Evolutionary conservation across 2,113 vertebrate species (phyloP), one percentile per base, ranked within the genome.

Genomic region (Epinephelus lanceolatus): DNA sequence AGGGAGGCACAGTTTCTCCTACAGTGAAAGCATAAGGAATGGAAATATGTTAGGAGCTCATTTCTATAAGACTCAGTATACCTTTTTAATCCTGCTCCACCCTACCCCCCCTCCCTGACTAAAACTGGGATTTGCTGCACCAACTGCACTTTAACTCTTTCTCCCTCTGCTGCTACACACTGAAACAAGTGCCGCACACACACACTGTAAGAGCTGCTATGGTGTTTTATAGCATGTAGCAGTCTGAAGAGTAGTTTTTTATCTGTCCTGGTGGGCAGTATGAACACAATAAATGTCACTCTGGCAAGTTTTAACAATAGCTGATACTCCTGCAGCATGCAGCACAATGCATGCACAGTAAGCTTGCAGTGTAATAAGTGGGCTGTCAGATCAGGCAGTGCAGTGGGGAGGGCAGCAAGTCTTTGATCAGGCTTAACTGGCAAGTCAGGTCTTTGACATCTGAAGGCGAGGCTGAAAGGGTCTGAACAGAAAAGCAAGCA

Each of bases 401-500:
- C 74, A 87, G 68, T 49, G 66, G 70, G 80, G 67, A 79, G 81
- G 67, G 73, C 45, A 72, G 77, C 73, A 62, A 76, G 66, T 81
- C 81, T 92, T 85, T 91, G 85, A 93, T 91, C 85, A 81, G 87
- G 88, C 86, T 93, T 82, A 86, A 92, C 91, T 87, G 80, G 89
- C 80, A 88, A 91, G 66, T 86, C 82, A 72, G 89, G 85, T 87
- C 88, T 88, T 83, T 90, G 81, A 88, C 86, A 92, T 90, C 67
- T 91, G 72, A 86, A 81, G 86, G 86, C 30, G 75, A 83, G 65
- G 80, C 86, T 89, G 87, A 88, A 83, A 91, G 77, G 83, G 71
- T 63, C 88, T 68, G 65, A 77, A 40, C 67, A 63, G 86, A 84
- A 72, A 81, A 78, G 71, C 77, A 70, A 60, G 70, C 77, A 81